phyloP scores from a whole-genome alignment of 2,113 vertebrate genomes.

The Lucifuga dentata region DNA sequence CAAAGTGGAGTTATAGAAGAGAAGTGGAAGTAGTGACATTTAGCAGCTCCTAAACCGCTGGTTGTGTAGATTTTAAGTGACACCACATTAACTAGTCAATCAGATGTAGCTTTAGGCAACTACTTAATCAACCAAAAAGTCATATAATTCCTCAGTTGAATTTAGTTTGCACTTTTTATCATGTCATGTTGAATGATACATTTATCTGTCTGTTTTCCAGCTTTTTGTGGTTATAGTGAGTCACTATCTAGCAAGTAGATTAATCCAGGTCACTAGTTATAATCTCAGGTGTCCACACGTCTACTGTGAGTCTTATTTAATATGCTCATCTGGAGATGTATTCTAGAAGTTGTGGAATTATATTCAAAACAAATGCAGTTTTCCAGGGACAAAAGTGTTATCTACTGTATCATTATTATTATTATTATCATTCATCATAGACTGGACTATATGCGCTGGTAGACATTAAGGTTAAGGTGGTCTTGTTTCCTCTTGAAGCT shows the following conservation, averaged over 20 bases:
- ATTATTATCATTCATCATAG: slow-evolving; percentile 77
- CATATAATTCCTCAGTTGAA: not conserved
- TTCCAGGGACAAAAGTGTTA: slow-evolving; percentile 64
- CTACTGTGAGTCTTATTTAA: slow-evolving; percentile 60
- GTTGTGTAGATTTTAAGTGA: not conserved
- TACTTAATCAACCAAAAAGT: slow-evolving; percentile 15
- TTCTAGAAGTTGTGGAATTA: slow-evolving; percentile 60
- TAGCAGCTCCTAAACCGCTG: not conserved
- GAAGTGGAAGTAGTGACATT: no score
- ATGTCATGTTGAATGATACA: slow-evolving; percentile 4
- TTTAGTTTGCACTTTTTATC: slow-evolving; percentile 6
- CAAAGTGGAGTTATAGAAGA: no score
- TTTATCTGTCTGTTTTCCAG: slow-evolving; percentile 18
- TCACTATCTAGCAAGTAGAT: slow-evolving; percentile 43
- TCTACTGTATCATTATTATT: slow-evolving; percentile 68
- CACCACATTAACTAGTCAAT: not conserved
- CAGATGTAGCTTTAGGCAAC: not conserved
- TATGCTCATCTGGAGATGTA: slow-evolving; percentile 62
- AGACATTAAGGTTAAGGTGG: slow-evolving; percentile 76
- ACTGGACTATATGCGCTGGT: slow-evolving; percentile 67
- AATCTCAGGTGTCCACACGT: slow-evolving; percentile 71
- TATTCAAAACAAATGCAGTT: slow-evolving; percentile 66
- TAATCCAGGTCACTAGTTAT: slow-evolving; percentile 56
- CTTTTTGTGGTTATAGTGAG: slow-evolving; percentile 31
- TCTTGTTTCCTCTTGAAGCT: slow-evolving; percentile 78